phyloP scores from a whole-genome alignment of 2,888 invertebrate genomes.

The Hypena proboscidalis region DNA sequence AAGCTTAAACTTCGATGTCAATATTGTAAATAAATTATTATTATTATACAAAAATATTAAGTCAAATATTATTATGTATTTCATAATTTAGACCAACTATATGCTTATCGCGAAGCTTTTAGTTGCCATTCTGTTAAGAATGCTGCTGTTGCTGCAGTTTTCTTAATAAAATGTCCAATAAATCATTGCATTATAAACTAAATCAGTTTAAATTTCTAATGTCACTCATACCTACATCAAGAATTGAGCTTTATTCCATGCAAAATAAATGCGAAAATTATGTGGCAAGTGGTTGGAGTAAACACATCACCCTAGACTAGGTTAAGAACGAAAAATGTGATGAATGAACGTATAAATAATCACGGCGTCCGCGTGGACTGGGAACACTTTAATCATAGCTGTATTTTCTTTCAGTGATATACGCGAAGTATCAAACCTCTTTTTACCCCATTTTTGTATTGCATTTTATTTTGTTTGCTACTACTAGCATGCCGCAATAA shows the following conservation, averaged over 20 bases:
- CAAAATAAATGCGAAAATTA: slow-evolving; percentile 40
- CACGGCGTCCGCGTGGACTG: slow-evolving; percentile 47
- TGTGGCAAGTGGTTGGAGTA: slow-evolving; percentile 33
- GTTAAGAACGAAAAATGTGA: slow-evolving; percentile 58
- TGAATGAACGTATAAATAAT: slow-evolving; percentile 70
- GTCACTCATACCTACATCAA: no score
- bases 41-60: slow-evolving; percentile 20
- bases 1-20: no score
- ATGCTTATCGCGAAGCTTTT: no score
- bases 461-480: no score
- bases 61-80: slow-evolving; percentile 36
- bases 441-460: no score
- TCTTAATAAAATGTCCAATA: no score
- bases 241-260: slow-evolving; percentile 39
- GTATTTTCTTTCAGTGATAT: slow-evolving; percentile 42
- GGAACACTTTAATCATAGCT: slow-evolving; percentile 61
- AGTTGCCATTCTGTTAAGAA: no score
- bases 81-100: no score
- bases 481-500: no score
- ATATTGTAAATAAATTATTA: background rate
- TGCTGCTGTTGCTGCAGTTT: no score
- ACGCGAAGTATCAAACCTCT: slow-evolving; percentile 19
- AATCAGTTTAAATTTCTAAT: no score
- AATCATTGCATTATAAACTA: no score
- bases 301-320: slow-evolving; percentile 43